Evolutionary conservation across 2,113 vertebrate genomes (phyloP).

Genomic region (Erythrocercus mccallii): DNA sequence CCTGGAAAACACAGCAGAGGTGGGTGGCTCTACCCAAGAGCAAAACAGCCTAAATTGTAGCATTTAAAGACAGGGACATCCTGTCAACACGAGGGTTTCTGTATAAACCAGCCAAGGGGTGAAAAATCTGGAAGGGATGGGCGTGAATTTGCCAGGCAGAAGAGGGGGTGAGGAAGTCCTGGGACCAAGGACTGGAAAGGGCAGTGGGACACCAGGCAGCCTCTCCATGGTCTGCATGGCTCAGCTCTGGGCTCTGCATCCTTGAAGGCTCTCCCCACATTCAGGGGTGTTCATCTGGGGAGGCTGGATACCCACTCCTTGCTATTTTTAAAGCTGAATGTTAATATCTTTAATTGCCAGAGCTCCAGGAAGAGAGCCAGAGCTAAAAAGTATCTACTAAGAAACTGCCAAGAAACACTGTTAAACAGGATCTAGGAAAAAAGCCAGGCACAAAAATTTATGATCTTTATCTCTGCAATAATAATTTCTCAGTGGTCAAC

Average conservation of each 20-base stretch:
- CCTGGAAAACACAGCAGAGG: neutral
- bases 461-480: slow-evolving; percentile 48
- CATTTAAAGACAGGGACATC: neutral
- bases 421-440: slow-evolving; percentile 59
- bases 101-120: neutral
- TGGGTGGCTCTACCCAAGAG: neutral
- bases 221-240: neutral
- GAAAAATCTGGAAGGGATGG: neutral
- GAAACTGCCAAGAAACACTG: slow-evolving; percentile 50
- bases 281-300: neutral
- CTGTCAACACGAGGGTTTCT: neutral
- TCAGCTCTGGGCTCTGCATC: neutral
- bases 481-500: slow-evolving; percentile 38
- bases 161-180: neutral
- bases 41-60: neutral
- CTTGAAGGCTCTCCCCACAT: neutral
- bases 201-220: neutral
- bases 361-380: slow-evolving; percentile 34
- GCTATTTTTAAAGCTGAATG: slow-evolving; percentile 30
- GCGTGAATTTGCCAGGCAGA: neutral
- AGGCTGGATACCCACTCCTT: slow-evolving; percentile 10
- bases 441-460: slow-evolving; percentile 43
- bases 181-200: neutral
- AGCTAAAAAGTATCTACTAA: slow-evolving; percentile 37
- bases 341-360: slow-evolving; percentile 49